phyloP scores from a whole-genome alignment of 2,113 vertebrate genomes.

The Ardeotis arabs region DNA sequence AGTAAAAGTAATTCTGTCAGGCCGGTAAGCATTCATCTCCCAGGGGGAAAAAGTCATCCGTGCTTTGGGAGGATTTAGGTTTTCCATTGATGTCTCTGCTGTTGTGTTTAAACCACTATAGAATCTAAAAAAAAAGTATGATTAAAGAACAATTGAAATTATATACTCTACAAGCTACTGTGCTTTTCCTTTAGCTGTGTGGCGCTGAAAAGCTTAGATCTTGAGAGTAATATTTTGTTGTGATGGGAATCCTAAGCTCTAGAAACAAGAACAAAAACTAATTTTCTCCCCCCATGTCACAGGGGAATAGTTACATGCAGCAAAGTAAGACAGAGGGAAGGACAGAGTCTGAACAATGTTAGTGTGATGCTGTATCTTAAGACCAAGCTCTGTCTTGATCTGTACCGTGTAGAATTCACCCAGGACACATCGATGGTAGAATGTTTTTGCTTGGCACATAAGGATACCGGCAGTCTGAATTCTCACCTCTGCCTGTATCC shows the following conservation, averaged over 20 bases:
- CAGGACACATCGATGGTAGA: background rate
- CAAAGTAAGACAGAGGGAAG: background rate
- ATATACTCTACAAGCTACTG: background rate
- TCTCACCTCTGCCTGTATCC: background rate
- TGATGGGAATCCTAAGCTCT: background rate
- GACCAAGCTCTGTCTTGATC: background rate
- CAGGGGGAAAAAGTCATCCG: background rate
- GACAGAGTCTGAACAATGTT: background rate
- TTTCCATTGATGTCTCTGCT: background rate
- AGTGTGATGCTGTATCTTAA: background rate
- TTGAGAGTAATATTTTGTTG: background rate
- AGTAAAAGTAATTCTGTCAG: background rate
- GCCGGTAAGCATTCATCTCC: background rate
- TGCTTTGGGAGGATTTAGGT: background rate
- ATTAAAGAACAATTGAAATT: background rate
- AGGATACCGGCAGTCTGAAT: background rate
- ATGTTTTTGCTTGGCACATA: background rate
- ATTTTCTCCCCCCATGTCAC: fast-evolving
- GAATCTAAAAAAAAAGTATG: background rate
- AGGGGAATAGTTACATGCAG: background rate
- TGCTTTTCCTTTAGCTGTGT: background rate
- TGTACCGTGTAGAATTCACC: background rate
- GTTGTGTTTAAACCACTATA: background rate
- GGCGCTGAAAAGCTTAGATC: background rate
- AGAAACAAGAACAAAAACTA: background rate